Evolutionary conservation across 1,140 invertebrate genomes (phyloP).

Genomic region (Danaus melanippus): DNA sequence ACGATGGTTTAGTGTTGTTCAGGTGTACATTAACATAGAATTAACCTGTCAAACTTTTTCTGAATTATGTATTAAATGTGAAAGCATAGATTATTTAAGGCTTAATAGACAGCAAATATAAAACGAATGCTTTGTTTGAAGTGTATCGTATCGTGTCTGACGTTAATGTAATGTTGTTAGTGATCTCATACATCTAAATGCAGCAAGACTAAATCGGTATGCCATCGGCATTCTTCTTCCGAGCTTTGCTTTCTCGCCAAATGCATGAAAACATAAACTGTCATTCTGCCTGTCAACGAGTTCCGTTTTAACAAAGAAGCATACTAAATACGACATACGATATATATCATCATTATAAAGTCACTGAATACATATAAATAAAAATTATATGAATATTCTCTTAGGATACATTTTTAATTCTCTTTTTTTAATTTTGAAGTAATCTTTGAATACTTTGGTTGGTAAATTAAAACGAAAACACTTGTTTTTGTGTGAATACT

Average conservation of each 20-base stretch:
- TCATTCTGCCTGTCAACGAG: conserved; percentile 44
- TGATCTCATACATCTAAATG: conserved; percentile 62
- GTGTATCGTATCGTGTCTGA: conserved; percentile 4
- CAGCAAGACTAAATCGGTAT: conserved; percentile 56
- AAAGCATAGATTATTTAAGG: too few species aligned
- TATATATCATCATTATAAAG: too few species aligned
- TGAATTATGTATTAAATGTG: too few species aligned
- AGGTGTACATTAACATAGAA: too few species aligned
- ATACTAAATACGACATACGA: too few species aligned
- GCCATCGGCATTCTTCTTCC: conserved; percentile 46
- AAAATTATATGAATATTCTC: too few species aligned
- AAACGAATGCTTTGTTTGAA: not conserved
- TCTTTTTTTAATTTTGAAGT: conserved; percentile 10
- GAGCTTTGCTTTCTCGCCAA: conserved; percentile 49
- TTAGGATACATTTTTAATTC: too few species aligned
- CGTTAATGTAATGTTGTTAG: conserved; percentile 32
- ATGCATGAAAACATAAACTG: conserved; percentile 58
- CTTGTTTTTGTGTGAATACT: conserved; percentile 42
- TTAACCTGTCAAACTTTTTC: too few species aligned
- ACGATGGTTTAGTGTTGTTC: too few species aligned
- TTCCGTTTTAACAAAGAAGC: conserved; percentile 3
- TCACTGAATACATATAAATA: too few species aligned
- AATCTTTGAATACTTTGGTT: conserved; percentile 9
- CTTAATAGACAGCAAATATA: too few species aligned
- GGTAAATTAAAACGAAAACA: conserved; percentile 35